Evolutionary conservation across 2,888 invertebrate species (phyloP), one percentile per base, ranked within the genome.

Genomic region (Tridacna crocea): DNA sequence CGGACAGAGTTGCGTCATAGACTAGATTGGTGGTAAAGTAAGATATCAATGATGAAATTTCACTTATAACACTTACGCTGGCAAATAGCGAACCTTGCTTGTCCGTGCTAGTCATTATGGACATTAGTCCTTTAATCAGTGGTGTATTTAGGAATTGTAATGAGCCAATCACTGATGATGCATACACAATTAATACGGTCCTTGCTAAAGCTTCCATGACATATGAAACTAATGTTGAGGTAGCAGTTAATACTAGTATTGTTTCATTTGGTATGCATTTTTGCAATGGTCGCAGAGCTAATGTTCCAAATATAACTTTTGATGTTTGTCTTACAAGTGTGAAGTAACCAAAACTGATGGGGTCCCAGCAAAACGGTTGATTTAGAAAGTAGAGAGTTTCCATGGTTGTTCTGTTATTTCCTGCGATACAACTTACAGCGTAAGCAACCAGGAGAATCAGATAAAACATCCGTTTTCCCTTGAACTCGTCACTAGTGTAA

Each of bases 31-130:
- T 55, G 2, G n/a, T 19, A 10, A 55, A 55, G 17, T 55, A 55
- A 0, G 74, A 63, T 0, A 82, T 26, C 4, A 84, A 24, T 36
- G 48, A 74, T 12, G 77, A 58, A 0, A 82, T 15, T 11, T 76
- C 79, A 72, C 82, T 61, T 12, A 84, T 65, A 6, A 66, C 77
- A 13, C 81, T 68, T 15, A 82, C 15, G 27, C 84, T 79, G 11
- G 84, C 81, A 72, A 84, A 84, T 63, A 84, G 70, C 11, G 84
- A 77, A 0, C 84, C 84, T 61, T 84, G 84, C 72, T 75, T 84
- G 36, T 82, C 79, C 12, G 74, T 15, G 4, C 72, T 26, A 0
- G 84, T 82, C 51, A 82, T 75, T 3, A 51, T 66, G 11, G 84
- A 84, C 82, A 84, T 79, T 19, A 82, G 65, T 36, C 77, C 84